Evolutionary conservation across 2,888 invertebrate genomes (phyloP), one percentile per base, ranked within the genome.

Genomic region (Gymnocheta viridis): DNA sequence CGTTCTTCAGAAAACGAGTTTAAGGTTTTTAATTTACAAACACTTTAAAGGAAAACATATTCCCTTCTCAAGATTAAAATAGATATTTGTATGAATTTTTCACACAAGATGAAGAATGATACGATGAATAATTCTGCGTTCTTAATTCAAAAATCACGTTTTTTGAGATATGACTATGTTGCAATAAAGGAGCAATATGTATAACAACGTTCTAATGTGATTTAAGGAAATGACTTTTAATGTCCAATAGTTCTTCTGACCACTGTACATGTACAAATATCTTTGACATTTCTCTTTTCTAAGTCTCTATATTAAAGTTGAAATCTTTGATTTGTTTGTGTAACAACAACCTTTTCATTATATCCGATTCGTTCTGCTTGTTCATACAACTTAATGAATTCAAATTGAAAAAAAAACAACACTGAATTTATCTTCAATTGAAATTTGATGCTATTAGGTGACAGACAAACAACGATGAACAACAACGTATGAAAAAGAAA

Each of bases 401-500:
- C 56, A 32, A 67, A 69, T 64, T 66, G 12, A 27, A 74, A 56
- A 79, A 67, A 38, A 74, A 76, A 69, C 70, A 73, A 67, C 64
- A 67, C 47, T 80, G 76, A 72, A 77, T 85, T 85, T 82, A 88
- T 90, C 88, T 89, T 88, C 89, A 90, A 90, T 90, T 90, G 90
- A 90, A 90, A 90, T 90, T 89, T 89, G 90, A 90, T 88, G 86
- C 88, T 87, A 87, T 88, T 88, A 88, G 87, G 87, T 89, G 89
- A 88, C 88, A 87, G 85, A 78, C 82, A 72, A 69, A 78, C 77
- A 81, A 51, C 73, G 22, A 60, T 32, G 56, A 70, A 67, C 47
- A 66, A 47, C 22, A 60, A 51, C 62, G 32, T 17, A n/a, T n/a
- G n/a, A n/a, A 41, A 47, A 60, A 51, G 27, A 62, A 49, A 51